phyloP scores from a whole-genome alignment of 1,140 invertebrate species.

The Heliconius hermathena region DNA sequence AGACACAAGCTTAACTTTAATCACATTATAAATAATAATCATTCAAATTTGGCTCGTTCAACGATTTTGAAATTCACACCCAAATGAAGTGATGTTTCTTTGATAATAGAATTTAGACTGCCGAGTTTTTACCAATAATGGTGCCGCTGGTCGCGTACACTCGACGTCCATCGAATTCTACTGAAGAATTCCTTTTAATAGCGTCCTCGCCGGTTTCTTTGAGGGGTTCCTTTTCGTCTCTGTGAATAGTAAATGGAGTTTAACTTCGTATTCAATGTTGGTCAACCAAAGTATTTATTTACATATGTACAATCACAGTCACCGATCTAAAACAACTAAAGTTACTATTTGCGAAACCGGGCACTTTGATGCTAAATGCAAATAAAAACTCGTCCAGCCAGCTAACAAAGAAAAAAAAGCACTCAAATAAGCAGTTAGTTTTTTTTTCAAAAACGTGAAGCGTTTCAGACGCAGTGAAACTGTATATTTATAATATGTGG shows the following conservation, averaged over 20 bases:
- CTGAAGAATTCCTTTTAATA: conserved; percentile 88
- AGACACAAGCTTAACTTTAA: conserved; percentile 64
- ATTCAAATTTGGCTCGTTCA: conserved; percentile 37
- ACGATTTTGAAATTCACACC: conserved; percentile 19
- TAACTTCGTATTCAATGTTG: conserved; percentile 26
- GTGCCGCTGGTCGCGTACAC: conserved; percentile 89
- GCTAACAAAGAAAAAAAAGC: conserved; percentile 22
- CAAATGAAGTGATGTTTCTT: conserved; percentile 1
- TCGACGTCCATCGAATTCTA: conserved; percentile 90
- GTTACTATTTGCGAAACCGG: conserved; percentile 13
- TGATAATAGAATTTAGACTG: conserved; percentile 83
- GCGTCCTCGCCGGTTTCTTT: conserved; percentile 86
- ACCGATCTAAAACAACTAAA: conserved; percentile 23
- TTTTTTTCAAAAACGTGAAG: background rate
- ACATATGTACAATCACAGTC: conserved; percentile 24
- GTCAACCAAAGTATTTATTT: background rate
- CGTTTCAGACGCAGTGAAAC: background rate
- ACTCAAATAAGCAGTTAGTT: conserved; percentile 28
- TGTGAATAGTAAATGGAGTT: conserved; percentile 58
- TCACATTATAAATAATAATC: conserved; percentile 27
- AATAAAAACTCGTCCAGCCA: conserved; percentile 16
- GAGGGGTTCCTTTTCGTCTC: conserved; percentile 91
- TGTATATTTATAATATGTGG: conserved; percentile 27
- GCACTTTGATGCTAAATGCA: conserved; percentile 27
- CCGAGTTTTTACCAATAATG: conserved; percentile 92